These are phyloP conservation scores for Drosophila simulans DNA, from an alignment of 1,140 invertebrate species.

Conservation along the genomic window DNA sequence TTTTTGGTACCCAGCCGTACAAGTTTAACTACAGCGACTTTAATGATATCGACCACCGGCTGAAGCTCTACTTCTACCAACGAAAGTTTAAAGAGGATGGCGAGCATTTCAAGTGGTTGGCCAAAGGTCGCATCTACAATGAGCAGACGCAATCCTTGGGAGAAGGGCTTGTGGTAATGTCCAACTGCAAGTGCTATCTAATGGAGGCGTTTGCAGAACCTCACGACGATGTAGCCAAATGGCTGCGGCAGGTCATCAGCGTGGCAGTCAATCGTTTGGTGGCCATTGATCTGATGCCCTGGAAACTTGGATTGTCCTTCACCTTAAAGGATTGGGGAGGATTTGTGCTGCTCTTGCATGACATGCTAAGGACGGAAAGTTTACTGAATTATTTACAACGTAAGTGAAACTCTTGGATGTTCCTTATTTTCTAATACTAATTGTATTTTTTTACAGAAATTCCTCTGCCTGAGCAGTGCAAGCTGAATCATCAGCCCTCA, in stretches of 20 bases:
- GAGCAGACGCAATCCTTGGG: constrained; percentile 65
- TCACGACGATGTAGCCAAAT: constrained; percentile 84
- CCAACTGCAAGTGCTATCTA: constrained; percentile 86
- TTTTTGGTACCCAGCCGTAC: constrained; percentile 59
- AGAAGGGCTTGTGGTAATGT: constrained; percentile 86
- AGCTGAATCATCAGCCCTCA: constrained; percentile 84
- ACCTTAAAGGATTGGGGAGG: constrained; percentile 56
- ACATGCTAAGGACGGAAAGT: constrained; percentile 71
- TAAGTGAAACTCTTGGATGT: constrained; percentile 7
- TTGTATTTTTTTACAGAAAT: constrained; percentile 69
- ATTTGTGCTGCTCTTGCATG: constrained; percentile 72
- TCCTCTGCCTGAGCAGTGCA: constrained; percentile 84
- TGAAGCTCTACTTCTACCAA: constrained; percentile 86
- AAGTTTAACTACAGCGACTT: constrained; percentile 87
- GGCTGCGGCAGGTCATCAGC: constrained; percentile 64
- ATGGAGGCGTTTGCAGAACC: constrained; percentile 85
- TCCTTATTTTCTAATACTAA: not conserved
- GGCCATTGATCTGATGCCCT: constrained; percentile 64
- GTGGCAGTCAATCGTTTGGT: constrained; percentile 62
- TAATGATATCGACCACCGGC: constrained; percentile 86
- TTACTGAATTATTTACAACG: constrained; percentile 68
- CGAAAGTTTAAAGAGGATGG: constrained; percentile 86
- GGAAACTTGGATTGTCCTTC: constrained; percentile 75
- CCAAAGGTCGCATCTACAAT: constrained; percentile 85
- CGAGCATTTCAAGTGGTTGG: constrained; percentile 86